A percentile compares a stretch with the other conserved stretches of the same genome.
These are phyloP conservation scores for Nasonia vitripennis DNA, from an alignment of 1,140 invertebrate species.

Conservation along the genomic window DNA sequence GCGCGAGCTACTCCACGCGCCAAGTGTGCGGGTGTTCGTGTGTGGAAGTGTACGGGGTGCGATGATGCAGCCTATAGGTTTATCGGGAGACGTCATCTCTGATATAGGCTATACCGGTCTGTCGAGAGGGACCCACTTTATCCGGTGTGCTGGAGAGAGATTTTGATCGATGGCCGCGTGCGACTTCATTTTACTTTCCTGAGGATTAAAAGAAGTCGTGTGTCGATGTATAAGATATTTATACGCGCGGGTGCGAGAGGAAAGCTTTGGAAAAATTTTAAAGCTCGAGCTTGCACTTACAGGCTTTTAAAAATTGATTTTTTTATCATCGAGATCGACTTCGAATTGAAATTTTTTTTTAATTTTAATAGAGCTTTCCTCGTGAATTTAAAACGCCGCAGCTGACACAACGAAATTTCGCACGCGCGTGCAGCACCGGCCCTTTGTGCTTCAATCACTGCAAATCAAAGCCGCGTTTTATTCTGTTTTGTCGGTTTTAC, in stretches of 20 bases:
- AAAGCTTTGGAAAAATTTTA: too few species aligned
- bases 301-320: too few species aligned
- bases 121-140: not conserved
- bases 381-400: not conserved
- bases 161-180: not conserved
- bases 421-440: not conserved
- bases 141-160: not conserved
- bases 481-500: not conserved
- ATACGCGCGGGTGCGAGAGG: too few species aligned
- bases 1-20: not conserved
- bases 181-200: not conserved
- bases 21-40: not conserved
- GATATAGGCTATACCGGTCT: not conserved
- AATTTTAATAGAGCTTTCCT: too few species aligned
- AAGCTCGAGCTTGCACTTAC: too few species aligned
- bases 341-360: too few species aligned
- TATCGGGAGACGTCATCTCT: not conserved
- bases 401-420: not conserved
- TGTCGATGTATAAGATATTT: too few species aligned
- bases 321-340: too few species aligned
- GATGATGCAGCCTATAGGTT: not conserved
- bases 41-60: not conserved
- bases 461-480: not conserved
- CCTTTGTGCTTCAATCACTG: not conserved
- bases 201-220: too few species aligned